Conservation (phyloP, 2,113 vertebrate genomes). For the Brachypodius melanocephalos region DNA sequence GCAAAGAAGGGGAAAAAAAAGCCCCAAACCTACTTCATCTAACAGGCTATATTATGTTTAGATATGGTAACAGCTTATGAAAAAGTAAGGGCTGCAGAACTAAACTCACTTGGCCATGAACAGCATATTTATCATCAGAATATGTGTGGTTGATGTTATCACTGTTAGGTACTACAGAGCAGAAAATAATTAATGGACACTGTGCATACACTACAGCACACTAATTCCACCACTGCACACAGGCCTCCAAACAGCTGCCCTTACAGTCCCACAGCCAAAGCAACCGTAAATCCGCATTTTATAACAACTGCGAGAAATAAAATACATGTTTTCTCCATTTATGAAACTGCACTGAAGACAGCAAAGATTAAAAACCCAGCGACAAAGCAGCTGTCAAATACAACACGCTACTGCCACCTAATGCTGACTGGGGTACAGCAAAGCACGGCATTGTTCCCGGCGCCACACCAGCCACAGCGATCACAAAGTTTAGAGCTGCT, state of each 20-base stretch:
- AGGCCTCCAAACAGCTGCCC: not conserved
- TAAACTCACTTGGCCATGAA: not conserved
- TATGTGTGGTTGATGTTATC: not conserved
- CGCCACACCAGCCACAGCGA: not conserved
- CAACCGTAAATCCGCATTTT: not conserved
- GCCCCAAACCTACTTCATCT: not conserved
- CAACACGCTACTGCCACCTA: slow-evolving; percentile 91
- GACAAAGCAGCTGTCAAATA: slow-evolving; percentile 66
- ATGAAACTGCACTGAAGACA: not conserved
- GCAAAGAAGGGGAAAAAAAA: not conserved
- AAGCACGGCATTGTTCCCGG: not conserved
- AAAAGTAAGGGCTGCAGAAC: slow-evolving; percentile 18
- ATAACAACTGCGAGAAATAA: not conserved
- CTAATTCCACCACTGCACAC: not conserved
- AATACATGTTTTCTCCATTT: not conserved
- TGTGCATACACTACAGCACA: not conserved
- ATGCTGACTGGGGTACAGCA: slow-evolving; percentile 65
- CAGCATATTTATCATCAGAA: not conserved
- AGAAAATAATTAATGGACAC: not conserved
- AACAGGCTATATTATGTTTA: not conserved
- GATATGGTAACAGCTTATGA: not conserved
- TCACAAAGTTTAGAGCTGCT: not conserved
- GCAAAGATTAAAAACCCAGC: not conserved
- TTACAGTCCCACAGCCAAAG: not conserved
- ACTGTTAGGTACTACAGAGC: not conserved